These are phyloP conservation scores for Siniperca undulata DNA, from an alignment of 2,797 vertebrate genomes.

Conservation along the genomic window DNA sequence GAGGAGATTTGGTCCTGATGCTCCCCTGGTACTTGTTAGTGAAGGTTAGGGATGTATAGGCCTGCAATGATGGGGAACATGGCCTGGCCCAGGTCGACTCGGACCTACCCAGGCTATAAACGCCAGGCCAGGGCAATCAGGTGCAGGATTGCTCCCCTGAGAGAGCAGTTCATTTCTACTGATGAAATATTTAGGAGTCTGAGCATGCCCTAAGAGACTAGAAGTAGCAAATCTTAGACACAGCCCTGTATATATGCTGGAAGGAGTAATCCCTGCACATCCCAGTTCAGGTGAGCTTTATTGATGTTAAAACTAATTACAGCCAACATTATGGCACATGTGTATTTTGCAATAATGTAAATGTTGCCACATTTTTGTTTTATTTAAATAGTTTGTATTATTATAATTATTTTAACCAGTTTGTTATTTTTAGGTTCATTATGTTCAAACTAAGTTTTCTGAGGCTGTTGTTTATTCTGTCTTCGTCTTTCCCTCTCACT, in stretches of 20 bases:
- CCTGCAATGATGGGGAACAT: constrained; percentile 51
- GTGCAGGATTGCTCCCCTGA: constrained; percentile 80
- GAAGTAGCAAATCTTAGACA: constrained; percentile 65
- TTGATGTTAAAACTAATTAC: constrained; percentile 32
- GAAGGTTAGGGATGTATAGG: constrained; percentile 61
- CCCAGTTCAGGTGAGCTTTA: constrained; percentile 40
- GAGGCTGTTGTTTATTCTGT: constrained; percentile 30
- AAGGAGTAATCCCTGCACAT: constrained; percentile 59
- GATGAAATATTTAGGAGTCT: constrained; percentile 87
- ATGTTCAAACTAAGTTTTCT: constrained; percentile 4
- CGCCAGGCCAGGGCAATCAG: constrained; percentile 77
- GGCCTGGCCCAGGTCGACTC: constrained; percentile 46
- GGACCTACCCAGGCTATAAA: constrained; percentile 71
- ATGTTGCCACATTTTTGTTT: neutral
- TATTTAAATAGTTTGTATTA: neutral
- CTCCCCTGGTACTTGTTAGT: constrained; percentile 80
- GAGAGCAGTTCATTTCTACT: constrained; percentile 85
- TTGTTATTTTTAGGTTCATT: neutral
- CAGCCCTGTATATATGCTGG: constrained; percentile 45
- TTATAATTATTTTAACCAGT: neutral
- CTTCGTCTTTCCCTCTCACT: constrained; percentile 24
- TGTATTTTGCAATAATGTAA: neutral
- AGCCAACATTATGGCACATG: neutral
- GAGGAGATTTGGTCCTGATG: constrained; percentile 67
- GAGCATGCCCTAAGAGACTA: constrained; percentile 73